Conservation (phyloP, 2,797 vertebrate species). For the Limosa lapponica region DNA sequence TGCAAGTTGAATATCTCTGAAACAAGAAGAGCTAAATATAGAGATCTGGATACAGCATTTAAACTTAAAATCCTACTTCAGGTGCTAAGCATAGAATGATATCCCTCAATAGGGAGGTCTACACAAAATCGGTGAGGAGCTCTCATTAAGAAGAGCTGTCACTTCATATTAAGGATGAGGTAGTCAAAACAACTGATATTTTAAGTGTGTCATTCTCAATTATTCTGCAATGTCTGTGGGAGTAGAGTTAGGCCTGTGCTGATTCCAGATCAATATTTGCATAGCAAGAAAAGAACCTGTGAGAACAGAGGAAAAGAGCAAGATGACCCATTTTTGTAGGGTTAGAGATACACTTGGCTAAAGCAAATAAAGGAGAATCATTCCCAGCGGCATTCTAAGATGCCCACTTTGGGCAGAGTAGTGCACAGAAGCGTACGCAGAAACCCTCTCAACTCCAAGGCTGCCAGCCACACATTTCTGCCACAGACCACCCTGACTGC, state of each 20-base stretch:
- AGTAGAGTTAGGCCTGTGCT: neutral
- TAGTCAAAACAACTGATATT: neutral
- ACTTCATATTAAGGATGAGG: neutral
- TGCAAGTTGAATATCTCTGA: neutral
- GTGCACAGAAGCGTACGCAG: accelerated
- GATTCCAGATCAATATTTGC: neutral
- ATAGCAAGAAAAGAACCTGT: neutral
- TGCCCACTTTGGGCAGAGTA: neutral
- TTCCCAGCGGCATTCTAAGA: accelerated
- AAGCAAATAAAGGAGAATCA: neutral
- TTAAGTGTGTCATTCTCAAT: neutral
- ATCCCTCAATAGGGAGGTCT: neutral
- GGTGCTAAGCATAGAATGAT: neutral
- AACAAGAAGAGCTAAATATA: slow-evolving; percentile 11
- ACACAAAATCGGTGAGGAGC: neutral
- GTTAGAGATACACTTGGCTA: neutral
- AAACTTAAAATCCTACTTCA: neutral
- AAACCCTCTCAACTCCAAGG: neutral
- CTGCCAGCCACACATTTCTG: neutral
- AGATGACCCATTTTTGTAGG: neutral
- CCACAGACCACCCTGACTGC: neutral
- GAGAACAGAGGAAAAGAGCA: neutral
- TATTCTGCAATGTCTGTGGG: neutral
- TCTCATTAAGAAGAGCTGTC: neutral
- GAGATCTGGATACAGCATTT: neutral